Conservation (phyloP, 2,888 invertebrate species). For the Andrena fulva region DNA sequence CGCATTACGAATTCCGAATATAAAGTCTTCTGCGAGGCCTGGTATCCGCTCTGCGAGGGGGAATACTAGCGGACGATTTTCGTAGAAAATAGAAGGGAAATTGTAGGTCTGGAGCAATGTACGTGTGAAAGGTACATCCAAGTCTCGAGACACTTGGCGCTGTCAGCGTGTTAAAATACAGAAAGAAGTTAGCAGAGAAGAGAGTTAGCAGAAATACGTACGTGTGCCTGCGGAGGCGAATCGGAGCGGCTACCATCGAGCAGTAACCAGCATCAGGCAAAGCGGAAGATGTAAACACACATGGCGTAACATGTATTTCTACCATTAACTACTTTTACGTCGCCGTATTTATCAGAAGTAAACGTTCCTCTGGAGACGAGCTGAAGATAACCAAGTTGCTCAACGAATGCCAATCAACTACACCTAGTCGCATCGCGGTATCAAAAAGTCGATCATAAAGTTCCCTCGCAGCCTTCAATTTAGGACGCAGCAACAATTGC, state of each 20-base stretch:
- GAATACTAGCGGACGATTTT: background rate
- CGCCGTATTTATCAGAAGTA: constrained; percentile 3
- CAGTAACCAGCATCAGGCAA: background rate
- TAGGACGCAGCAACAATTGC: background rate
- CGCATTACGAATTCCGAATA: constrained; percentile 32
- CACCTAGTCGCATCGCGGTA: no score
- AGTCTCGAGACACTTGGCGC: no score
- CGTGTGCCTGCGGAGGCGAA: no score
- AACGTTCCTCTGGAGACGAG: background rate
- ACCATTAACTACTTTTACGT: background rate
- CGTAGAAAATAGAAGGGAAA: background rate
- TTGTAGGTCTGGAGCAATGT: background rate
- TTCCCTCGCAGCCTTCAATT: no score
- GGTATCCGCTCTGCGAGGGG: background rate
- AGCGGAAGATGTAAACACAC: background rate
- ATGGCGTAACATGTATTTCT: constrained; percentile 6
- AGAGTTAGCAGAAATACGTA: no score
- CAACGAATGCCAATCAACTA: no score
- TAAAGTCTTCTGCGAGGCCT: constrained; percentile 4
- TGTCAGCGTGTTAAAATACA: no score
- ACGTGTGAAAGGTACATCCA: no score
- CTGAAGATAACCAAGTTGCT: no score
- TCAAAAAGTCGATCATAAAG: no score
- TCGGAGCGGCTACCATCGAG: background rate
- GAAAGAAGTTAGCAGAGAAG: no score